Base-by-base conservation (phyloP, 1,140 invertebrate species). In the Hermetia illucens region DNA sequence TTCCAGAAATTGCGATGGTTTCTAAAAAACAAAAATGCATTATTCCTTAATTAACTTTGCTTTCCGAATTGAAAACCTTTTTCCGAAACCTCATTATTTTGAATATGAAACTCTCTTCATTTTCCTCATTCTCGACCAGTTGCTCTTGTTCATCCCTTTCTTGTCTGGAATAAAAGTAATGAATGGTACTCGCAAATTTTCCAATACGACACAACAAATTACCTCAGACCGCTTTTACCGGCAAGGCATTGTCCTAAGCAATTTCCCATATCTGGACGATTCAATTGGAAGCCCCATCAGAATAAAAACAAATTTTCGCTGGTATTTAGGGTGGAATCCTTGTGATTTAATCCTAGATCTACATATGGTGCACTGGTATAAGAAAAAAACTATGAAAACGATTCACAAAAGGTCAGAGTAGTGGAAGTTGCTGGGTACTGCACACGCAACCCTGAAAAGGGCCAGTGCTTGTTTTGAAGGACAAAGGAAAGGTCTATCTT, bases 51-150 rank as follows among this genome's bases (percentile, higher is more conserved):
- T 32, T 32, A 6, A 6, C 5, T 13, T 13, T 32, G 5, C 16
- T 32, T 6, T 13, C 30, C 6, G 5, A 32, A 6, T 32, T 6
- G 12, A 32, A 6, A 32, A 45, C 41, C 38, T 46, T 48, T 19
- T 45, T 22, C 25, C 52, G 53, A 34, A 52, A 53, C 39, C 50
- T 49, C 13, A 57, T 36, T 41, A 57, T 53, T 37, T 54, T 55
- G 44, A 52, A 51, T 39, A 58, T 47, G 21, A 55, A 42, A 29
- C 49, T 49, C 27, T 45, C 44, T 21, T n/a, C n/a, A n/a, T n/a
- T n/a, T n/a, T n/a, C n/a, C n/a, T n/a, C n/a, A n/a, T n/a, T n/a
- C n/a, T n/a, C n/a, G n/a, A 57, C 42, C 16, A 56, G 45, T 34
- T 51, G 42, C 39, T 57, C 52, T 33, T 47, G 52, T 33, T 53